Percentiles rank a stretch among this genome's conserved stretches.
phyloP scores from a whole-genome alignment of 2,888 invertebrate genomes.

The Hyles lineata region DNA sequence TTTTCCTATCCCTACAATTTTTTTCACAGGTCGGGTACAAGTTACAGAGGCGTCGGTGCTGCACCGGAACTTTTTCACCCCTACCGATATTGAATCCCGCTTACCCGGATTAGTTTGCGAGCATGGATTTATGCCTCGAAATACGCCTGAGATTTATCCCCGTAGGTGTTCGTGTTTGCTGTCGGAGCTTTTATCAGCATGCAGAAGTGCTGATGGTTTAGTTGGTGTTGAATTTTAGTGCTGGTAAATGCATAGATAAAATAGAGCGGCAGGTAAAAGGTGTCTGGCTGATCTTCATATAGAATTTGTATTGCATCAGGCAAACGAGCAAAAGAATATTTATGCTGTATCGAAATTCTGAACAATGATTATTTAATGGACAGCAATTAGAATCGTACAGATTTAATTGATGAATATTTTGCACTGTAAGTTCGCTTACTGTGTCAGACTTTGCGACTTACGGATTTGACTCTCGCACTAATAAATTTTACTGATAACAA shows the following conservation, averaged over 20 bases:
- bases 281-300: too few species aligned
- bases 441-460: too few species aligned
- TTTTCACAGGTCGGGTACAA: neutral
- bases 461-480: too few species aligned
- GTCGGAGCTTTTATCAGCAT: neutral
- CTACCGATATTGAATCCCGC: neutral
- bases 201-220: neutral
- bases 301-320: too few species aligned
- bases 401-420: too few species aligned
- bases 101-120: slow-evolving; percentile 4
- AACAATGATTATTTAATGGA: neutral
- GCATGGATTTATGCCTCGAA: slow-evolving; percentile 11
- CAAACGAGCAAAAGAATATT: neutral
- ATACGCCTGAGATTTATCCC: neutral
- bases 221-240: neutral
- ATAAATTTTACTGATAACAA: too few species aligned
- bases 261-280: too few species aligned
- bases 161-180: neutral
- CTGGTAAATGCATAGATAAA: too few species aligned
- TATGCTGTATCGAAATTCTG: slow-evolving; percentile 3
- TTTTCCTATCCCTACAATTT: neutral
- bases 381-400: neutral
- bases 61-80: slow-evolving; percentile 7
- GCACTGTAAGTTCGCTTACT: too few species aligned
- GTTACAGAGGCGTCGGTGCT: neutral